Evolutionary conservation across 2,113 vertebrate genomes (phyloP).

Genomic region (Setophaga petechia): DNA sequence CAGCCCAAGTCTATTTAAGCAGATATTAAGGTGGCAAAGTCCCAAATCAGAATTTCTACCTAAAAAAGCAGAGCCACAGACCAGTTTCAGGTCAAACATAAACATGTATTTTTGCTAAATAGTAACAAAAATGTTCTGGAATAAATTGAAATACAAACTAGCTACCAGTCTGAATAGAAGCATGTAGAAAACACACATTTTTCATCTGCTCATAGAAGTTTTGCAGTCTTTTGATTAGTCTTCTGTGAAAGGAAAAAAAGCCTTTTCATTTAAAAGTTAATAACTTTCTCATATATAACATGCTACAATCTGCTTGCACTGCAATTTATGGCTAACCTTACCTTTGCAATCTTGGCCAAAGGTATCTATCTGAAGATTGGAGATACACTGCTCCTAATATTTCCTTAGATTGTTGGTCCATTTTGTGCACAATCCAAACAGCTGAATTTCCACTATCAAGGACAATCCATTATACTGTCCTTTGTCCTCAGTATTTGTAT

Average conservation of each 20-base stretch:
- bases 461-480: neutral
- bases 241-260: neutral
- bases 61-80: neutral
- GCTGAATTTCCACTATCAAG: neutral
- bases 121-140: neutral
- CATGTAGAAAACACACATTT: neutral
- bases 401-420: neutral
- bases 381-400: neutral
- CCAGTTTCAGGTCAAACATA: neutral
- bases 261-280: neutral
- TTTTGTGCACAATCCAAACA: neutral
- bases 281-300: neutral
- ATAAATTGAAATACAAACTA: neutral
- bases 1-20: neutral
- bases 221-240: neutral
- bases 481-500: neutral
- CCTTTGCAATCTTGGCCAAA: neutral
- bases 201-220: neutral
- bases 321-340: neutral
- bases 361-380: neutral
- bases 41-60: neutral
- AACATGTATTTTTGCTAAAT: neutral
- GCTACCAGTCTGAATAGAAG: neutral
- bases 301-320: neutral
- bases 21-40: neutral